A percentile compares a stretch with the other conserved stretches of the same genome.
Conservation (phyloP, 2,888 invertebrate species). For the Nymphalis polychloros region DNA sequence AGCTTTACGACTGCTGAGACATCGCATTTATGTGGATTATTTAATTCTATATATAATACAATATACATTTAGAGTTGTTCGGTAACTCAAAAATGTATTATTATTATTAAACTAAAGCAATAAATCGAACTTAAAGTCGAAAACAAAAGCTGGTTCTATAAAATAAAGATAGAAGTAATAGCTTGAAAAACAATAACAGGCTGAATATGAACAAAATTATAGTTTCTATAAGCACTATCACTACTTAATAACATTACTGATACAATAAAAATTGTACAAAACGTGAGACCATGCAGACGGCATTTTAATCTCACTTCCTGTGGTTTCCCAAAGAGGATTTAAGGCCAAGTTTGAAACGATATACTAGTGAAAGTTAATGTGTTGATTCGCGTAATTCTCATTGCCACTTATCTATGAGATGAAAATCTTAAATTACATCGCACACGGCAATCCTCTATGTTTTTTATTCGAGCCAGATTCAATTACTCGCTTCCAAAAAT, state of each 20-base stretch:
- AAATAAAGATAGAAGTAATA: conserved; percentile 7
- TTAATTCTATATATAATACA: too few relatives aligned
- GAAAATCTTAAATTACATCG: conserved; percentile 76
- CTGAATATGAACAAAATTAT: conserved; percentile 26
- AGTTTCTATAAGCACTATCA: conserved; percentile 25
- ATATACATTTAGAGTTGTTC: too few relatives aligned
- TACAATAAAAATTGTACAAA: conserved; percentile 39
- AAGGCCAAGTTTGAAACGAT: conserved; percentile 63
- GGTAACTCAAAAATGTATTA: too few relatives aligned
- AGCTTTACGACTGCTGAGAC: not conserved
- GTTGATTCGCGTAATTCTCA: conserved; percentile 70
- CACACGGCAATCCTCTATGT: conserved; percentile 62
- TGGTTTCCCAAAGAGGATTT: conserved; percentile 72
- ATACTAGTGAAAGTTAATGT: conserved; percentile 75
- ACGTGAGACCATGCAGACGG: conserved; percentile 39
- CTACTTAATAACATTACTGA: conserved; percentile 29
- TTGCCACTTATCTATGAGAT: conserved; percentile 68
- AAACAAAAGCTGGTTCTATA: too few relatives aligned
- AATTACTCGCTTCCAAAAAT: conserved; percentile 65
- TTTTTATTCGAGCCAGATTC: conserved; percentile 74
- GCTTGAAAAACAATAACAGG: conserved; percentile 2
- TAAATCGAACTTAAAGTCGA: too few relatives aligned
- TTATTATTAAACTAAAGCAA: too few relatives aligned
- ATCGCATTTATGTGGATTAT: not conserved
- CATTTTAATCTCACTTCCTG: conserved; percentile 66